Conservation (phyloP, 1,140 invertebrate species). For the Ceratosolen solmsi region DNA sequence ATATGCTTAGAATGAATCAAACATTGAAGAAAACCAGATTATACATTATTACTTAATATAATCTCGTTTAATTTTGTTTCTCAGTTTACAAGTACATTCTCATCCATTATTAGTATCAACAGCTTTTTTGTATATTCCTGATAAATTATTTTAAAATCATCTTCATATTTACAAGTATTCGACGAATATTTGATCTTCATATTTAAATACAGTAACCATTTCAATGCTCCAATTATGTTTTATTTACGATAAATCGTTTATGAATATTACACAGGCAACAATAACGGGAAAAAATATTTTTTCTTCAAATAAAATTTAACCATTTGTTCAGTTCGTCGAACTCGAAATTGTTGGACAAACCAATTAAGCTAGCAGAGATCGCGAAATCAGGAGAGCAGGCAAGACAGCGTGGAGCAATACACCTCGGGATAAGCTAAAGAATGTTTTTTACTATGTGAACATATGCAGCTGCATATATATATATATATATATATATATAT, state of each 20-base stretch:
- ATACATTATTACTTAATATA: no score
- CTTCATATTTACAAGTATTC: not conserved
- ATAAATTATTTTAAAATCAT: no score
- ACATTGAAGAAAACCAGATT: no score
- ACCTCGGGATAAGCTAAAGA: not conserved
- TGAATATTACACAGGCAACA: not conserved
- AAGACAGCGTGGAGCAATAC: not conserved
- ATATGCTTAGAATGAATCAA: no score
- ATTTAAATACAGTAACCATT: no score
- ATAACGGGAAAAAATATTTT: slow-evolving; percentile 6
- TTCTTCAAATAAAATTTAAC: not conserved
- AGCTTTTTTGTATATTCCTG: no score
- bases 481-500: no score
- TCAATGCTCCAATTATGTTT: slow-evolving; percentile 5
- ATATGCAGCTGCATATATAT: not conserved
- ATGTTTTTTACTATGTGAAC: not conserved
- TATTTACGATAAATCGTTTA: slow-evolving; percentile 39
- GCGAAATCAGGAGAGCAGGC: not conserved
- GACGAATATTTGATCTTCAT: not conserved
- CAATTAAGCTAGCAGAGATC: not conserved
- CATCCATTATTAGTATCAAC: no score
- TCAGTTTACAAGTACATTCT: no score
- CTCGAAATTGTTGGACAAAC: slow-evolving; percentile 20
- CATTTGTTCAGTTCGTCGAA: not conserved
- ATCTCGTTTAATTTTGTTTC: no score